Percentiles rank a stretch among this genome's conserved stretches.
Conservation (phyloP, 2,888 invertebrate genomes). For the Scaptomyza parva region DNA sequence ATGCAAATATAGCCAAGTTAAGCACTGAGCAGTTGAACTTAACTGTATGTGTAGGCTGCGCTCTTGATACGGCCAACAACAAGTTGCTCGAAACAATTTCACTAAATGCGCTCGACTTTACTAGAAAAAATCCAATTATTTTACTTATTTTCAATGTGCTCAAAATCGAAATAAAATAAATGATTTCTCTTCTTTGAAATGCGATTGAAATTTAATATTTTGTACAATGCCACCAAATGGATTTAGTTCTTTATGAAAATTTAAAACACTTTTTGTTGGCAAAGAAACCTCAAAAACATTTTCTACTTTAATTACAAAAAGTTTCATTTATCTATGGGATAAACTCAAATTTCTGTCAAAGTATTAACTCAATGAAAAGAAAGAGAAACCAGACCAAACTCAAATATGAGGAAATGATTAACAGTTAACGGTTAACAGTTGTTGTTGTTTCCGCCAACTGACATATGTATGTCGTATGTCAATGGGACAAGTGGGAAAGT, state of each 20-base stretch:
- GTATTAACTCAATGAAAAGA: background rate
- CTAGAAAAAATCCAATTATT: too few relatives aligned
- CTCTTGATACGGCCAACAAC: background rate
- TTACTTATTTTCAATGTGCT: too few relatives aligned
- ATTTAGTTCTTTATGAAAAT: too few relatives aligned
- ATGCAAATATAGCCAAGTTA: conserved; percentile 10
- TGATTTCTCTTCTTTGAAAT: too few relatives aligned
- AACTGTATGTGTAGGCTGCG: background rate
- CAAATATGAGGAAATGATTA: conserved; percentile 30
- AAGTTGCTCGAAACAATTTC: background rate
- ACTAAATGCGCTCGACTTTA: background rate
- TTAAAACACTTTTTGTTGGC: too few relatives aligned
- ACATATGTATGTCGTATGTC: conserved; percentile 17
- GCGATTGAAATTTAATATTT: too few relatives aligned
- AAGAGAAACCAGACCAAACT: too few relatives aligned
- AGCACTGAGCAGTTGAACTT: conserved; percentile 10
- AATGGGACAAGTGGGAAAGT: background rate
- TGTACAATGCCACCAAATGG: too few relatives aligned
- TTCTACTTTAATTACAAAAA: background rate
- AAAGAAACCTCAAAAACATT: too few relatives aligned
- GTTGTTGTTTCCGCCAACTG: conserved; percentile 10
- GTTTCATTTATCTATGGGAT: background rate
- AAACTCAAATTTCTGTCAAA: background rate
- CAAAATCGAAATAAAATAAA: too few relatives aligned
- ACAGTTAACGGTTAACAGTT: conserved; percentile 17